These are phyloP conservation scores for Orius insidiosus DNA, from an alignment of 1,140 invertebrate species.

Conservation along the genomic window DNA sequence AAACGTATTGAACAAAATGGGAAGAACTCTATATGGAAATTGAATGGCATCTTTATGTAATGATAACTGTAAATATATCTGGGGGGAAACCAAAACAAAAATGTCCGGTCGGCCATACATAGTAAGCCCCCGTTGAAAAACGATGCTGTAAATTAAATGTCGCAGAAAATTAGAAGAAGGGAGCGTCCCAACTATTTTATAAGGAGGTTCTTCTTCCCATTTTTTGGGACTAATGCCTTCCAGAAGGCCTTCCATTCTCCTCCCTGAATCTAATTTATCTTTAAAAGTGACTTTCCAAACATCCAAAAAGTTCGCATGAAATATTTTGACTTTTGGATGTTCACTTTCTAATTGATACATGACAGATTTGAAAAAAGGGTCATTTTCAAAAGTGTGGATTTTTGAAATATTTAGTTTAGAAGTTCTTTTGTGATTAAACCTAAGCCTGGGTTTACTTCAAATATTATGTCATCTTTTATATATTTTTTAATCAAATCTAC, in stretches of 20 bases:
- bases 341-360: neutral
- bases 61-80: conserved; percentile 8
- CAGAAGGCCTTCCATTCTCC: conserved; percentile 2
- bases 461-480: neutral
- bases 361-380: neutral
- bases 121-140: conserved; percentile 7
- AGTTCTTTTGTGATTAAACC: conserved; percentile 9
- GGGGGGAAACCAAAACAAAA: conserved; percentile 4
- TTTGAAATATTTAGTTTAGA: neutral
- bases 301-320: neutral
- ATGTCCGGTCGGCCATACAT: conserved; percentile 8
- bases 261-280: conserved; percentile 8
- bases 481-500: conserved; percentile 5
- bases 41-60: neutral
- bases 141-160: conserved; percentile 9
- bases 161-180: neutral
- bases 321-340: conserved; percentile 1
- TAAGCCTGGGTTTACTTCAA: conserved; percentile 13
- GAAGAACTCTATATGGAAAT: neutral
- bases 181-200: conserved; percentile 10
- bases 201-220: conserved; percentile 11
- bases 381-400: conserved; percentile 11
- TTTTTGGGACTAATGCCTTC: conserved; percentile 2
- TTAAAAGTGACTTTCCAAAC: conserved; percentile 3
- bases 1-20: conserved; percentile 5